A percentile compares a stretch with the other conserved stretches of the same genome.
These are phyloP conservation scores for Epirrhoe alternata DNA, from an alignment of 2,888 invertebrate species.

Conservation along the genomic window DNA sequence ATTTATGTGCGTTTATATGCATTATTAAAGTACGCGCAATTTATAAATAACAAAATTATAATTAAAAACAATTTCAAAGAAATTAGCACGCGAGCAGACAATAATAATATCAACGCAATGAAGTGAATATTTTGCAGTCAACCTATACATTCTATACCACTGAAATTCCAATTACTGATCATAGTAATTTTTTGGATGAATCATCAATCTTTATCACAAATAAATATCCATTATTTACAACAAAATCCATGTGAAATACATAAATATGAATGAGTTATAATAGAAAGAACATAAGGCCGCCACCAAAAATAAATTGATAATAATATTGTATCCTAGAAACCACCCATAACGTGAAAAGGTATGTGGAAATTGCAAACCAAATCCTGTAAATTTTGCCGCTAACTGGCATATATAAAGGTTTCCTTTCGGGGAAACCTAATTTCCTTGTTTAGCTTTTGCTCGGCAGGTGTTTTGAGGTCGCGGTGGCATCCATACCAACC, in stretches of 20 bases:
- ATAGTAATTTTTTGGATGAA: conserved; percentile 9
- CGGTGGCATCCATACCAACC: conserved; percentile 36
- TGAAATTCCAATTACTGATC: neutral
- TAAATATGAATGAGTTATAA: conserved; percentile 2
- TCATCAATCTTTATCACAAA: conserved; percentile 29
- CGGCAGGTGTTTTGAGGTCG: conserved; percentile 42
- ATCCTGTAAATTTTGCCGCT: conserved; percentile 22
- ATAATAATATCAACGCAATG: neutral
- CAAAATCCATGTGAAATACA: conserved; percentile 9
- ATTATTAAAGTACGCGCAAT: conserved; percentile 23
- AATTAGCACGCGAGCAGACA: conserved; percentile 1
- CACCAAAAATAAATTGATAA: conserved; percentile 10
- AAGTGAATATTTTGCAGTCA: conserved; percentile 12
- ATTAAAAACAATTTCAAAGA: conserved; percentile 7
- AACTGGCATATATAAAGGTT: conserved; percentile 34
- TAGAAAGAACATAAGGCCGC: conserved; percentile 15
- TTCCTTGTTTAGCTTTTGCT: conserved; percentile 44
- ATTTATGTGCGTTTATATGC: conserved; percentile 30
- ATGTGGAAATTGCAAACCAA: conserved; percentile 32
- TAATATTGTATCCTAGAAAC: conserved; percentile 10
- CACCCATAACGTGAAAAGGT: conserved; percentile 33
- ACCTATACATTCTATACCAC: neutral
- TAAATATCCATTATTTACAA: conserved; percentile 23
- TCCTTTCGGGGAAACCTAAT: conserved; percentile 37
- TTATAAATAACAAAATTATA: conserved; percentile 14